Percentiles rank a stretch among this genome's conserved stretches.
Evolutionary conservation across 1,140 invertebrate species (phyloP).

Genomic region (Heliconius congener): DNA sequence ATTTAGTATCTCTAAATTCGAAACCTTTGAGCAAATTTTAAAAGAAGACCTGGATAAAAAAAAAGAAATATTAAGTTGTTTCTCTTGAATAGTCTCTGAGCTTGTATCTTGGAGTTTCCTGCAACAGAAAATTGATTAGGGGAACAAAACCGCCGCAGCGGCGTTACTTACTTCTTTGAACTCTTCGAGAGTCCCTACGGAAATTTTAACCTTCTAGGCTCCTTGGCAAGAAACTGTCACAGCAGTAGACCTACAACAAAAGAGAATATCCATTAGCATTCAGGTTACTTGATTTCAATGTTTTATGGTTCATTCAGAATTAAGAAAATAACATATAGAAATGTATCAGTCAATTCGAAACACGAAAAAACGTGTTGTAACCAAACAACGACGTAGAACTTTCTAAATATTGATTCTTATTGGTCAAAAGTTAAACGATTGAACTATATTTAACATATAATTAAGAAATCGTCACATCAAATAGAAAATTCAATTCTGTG

Average conservation of each 20-base stretch:
- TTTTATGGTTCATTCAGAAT: too few species aligned
- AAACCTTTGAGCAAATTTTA: background rate
- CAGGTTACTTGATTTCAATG: too few species aligned
- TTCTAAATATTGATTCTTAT: too few species aligned
- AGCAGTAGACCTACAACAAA: slow-evolving; percentile 74
- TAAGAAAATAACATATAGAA: too few species aligned
- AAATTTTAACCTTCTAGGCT: slow-evolving; percentile 77
- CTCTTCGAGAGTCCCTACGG: slow-evolving; percentile 75
- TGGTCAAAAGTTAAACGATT: too few species aligned
- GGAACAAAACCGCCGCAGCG: slow-evolving; percentile 51
- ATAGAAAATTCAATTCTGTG: background rate
- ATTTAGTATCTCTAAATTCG: background rate
- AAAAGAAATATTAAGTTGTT: background rate
- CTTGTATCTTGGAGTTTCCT: slow-evolving; percentile 15
- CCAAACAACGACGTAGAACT: too few species aligned
- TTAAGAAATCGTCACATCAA: too few species aligned
- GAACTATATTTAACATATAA: too few species aligned
- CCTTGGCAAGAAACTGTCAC: slow-evolving; percentile 60
- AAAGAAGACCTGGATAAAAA: background rate
- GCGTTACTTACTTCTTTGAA: slow-evolving; percentile 76
- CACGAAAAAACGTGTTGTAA: too few species aligned
- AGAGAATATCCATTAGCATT: slow-evolving; percentile 29
- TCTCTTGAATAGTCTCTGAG: background rate
- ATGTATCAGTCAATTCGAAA: too few species aligned
- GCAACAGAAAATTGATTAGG: slow-evolving; percentile 29